phyloP scores from a whole-genome alignment of 2,797 vertebrate species.

The Notamacropus eugenii region DNA sequence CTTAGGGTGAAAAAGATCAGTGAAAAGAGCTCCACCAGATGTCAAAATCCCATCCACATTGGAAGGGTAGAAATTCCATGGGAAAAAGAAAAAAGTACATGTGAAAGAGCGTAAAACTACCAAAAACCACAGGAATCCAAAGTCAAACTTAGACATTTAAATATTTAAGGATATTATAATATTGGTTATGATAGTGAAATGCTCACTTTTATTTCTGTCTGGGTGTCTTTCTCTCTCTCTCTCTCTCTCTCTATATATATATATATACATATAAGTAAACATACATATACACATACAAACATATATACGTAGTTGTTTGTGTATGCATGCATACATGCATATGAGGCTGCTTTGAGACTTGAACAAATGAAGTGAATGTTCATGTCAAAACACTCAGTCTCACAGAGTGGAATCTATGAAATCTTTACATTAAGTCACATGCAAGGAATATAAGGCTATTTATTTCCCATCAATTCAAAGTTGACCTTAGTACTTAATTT shows the following conservation, averaged over 20 bases:
- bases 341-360: neutral
- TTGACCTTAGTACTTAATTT: neutral
- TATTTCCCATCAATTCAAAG: neutral
- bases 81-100: neutral
- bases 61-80: constrained; percentile 16
- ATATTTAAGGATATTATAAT: neutral
- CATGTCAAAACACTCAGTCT: neutral
- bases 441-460: neutral
- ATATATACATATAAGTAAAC: neutral
- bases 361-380: neutral
- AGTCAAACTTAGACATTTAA: neutral
- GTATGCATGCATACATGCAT: neutral
- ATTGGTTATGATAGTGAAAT: neutral
- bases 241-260: neutral
- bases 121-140: neutral
- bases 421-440: neutral
- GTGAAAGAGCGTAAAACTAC: neutral
- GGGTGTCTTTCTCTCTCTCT: too few relatives aligned
- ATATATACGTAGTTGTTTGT: neutral
- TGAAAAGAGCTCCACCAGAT: neutral
- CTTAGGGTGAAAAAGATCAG: constrained; percentile 15
- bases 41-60: constrained; percentile 27
- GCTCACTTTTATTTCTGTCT: neutral
- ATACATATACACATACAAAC: too few relatives aligned
- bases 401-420: neutral